phyloP scores from a whole-genome alignment of 2,797 vertebrate genomes.

The Buphagus erythrorhynchus region DNA sequence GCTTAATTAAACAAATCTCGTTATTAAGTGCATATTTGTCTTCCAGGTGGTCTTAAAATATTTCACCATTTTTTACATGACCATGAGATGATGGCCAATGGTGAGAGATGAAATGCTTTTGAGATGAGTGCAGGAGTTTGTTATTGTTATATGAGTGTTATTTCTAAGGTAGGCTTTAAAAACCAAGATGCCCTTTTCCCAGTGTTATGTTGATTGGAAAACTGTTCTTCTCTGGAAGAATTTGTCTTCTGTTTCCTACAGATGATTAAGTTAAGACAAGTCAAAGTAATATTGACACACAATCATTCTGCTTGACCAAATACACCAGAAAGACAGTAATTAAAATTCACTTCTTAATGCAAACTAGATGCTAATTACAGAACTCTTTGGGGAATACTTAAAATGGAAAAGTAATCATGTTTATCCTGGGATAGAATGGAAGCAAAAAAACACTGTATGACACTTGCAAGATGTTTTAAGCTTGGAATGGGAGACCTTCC shows the following conservation, averaged over 20 bases:
- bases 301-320: conserved; percentile 37
- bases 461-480: background rate
- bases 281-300: background rate
- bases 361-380: conserved; percentile 30
- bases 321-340: conserved; percentile 20
- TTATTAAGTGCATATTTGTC: background rate
- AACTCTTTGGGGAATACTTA: conserved; percentile 4
- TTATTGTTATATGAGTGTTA: background rate
- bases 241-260: background rate
- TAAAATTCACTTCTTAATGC: conserved; percentile 28
- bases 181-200: accelerated
- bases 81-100: background rate
- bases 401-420: conserved; percentile 14
- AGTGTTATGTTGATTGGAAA: accelerated
- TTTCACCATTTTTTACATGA: background rate
- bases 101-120: background rate
- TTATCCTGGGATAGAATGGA: background rate
- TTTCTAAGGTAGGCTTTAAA: background rate
- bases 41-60: background rate
- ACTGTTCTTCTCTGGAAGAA: background rate
- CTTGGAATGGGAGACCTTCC: background rate
- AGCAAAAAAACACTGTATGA: background rate
- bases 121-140: background rate
- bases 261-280: background rate
- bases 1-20: background rate